A percentile compares a stretch with the other conserved stretches of the same genome.
Evolutionary conservation across 2,888 invertebrate species (phyloP).

Genomic region (Polymixis lichenea): DNA sequence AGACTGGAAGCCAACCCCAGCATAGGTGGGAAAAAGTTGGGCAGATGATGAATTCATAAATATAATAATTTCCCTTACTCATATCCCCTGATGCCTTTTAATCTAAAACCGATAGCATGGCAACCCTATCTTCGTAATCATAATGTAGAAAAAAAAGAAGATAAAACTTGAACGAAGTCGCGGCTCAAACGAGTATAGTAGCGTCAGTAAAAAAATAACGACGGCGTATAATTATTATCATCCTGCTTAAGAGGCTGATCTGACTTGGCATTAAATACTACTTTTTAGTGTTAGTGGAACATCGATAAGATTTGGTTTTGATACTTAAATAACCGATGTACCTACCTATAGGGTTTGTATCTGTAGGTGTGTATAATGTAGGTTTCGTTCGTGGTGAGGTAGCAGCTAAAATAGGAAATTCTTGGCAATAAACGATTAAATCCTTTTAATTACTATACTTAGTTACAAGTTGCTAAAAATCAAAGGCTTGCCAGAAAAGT

Average conservation of each 20-base stretch:
- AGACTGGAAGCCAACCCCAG: too few relatives aligned
- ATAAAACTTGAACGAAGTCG: conserved; percentile 46
- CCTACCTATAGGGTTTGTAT: neutral
- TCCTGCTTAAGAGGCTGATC: conserved; percentile 53
- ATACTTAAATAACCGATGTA: neutral
- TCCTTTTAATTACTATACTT: neutral
- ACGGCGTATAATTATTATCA: conserved; percentile 61
- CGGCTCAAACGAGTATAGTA: conserved; percentile 63
- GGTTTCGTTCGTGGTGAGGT: neutral
- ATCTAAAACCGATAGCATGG: neutral
- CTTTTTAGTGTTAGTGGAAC: conserved; percentile 11
- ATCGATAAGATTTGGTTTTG: neutral
- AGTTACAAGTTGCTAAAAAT: too few relatives aligned
- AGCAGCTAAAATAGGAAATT: neutral
- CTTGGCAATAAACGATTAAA: neutral
- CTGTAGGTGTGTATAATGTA: too few relatives aligned
- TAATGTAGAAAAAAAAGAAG: conserved; percentile 50
- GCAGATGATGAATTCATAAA: too few relatives aligned
- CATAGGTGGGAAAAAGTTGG: too few relatives aligned
- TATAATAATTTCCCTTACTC: neutral
- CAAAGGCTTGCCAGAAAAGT: too few relatives aligned
- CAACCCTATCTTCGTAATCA: conserved; percentile 50
- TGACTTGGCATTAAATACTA: conserved; percentile 31
- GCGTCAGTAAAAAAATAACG: conserved; percentile 63
- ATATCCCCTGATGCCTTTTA: too few relatives aligned